These are phyloP conservation scores for Porites lobata DNA, from an alignment of 92 coral and sea anemone genomes.

Conservation along the genomic window DNA sequence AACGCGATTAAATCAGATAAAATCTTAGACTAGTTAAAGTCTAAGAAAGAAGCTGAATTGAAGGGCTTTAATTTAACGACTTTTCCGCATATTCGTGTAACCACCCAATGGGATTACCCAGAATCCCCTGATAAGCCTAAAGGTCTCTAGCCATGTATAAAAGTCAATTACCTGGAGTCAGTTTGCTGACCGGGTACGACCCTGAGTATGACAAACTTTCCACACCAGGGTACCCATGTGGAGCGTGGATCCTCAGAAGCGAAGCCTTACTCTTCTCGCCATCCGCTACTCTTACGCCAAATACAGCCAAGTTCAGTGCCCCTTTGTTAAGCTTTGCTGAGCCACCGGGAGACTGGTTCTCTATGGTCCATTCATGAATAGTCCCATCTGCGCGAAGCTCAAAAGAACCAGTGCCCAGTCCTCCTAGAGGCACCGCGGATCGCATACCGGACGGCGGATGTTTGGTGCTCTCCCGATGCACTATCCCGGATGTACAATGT, in stretches of 20 bases:
- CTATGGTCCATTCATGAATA: constrained; percentile 93
- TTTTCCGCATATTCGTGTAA: background rate
- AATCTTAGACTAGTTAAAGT: background rate
- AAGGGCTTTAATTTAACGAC: no score
- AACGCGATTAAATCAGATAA: background rate
- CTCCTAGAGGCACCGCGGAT: constrained; percentile 94
- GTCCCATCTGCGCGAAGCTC: constrained; percentile 93
- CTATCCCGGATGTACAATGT: constrained; percentile 88
- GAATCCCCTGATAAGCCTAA: no score
- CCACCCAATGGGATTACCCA: background rate
- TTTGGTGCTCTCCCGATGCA: constrained; percentile 77
- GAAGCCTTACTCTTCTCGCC: constrained; percentile 65
- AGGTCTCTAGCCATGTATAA: no score
- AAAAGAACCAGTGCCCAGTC: constrained; percentile 90
- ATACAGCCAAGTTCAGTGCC: constrained; percentile 81
- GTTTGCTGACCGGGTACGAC: constrained; percentile 83
- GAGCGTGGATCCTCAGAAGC: constrained; percentile 84
- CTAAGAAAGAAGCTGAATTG: no score
- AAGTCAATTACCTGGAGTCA: constrained; percentile 71
- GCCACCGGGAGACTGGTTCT: constrained; percentile 97
- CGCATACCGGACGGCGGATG: constrained; percentile 93
- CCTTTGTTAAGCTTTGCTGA: constrained; percentile 94
- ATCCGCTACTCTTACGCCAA: constrained; percentile 81
- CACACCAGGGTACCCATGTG: constrained; percentile 90
- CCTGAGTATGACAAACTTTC: constrained; percentile 87